Evolutionary conservation across 2,113 vertebrate genomes (phyloP), one percentile per base, ranked within the genome.

Genomic region (Macroglossus sobrinus): DNA sequence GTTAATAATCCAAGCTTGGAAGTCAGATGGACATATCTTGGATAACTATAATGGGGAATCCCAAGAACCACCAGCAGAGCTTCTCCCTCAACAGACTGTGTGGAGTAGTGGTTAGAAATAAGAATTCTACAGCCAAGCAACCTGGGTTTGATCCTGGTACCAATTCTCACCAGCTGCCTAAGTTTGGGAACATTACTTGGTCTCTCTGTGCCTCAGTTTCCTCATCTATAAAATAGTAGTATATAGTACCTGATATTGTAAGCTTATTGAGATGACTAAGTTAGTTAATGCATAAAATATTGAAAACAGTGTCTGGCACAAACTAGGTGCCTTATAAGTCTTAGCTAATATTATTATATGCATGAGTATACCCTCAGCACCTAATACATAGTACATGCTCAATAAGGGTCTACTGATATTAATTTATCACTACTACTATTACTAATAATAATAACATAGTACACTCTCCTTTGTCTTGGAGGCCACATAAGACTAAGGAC

Each of bases 321-420:
- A 8, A 95, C 95, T 63, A 86, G 87, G 81, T 87, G 82, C 88
- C 97, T 97, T 96, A 82, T 97, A 97, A 98, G 93, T 81, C 59
- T 33, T 71, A 59, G 43, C 4, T 47, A 47, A 45, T 38, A 30
- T 35, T 30, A 19, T 45, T 76, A 69, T 0, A 47, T 30, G 26
- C 26, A 57, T 1, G 30, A 85, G 15, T 7, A 33, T 47, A 33
- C 28, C 55, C 38, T 15, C 0, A 63, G 45, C 26, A 3, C 71
- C 69, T 33, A 30, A 15, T 10, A n/a, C 18, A 35, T 11, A 69
- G n/a, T 12, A 63, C 55, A 45, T 15, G 57, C 3, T 82, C 82
- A 43, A 13, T 13, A 57, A 71, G 28, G 26, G 53, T 63, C 71
- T 55, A 45, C 28, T 69, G 18, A 63, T 57, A 57, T 2, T 22